Evolutionary conservation across 2,113 vertebrate genomes (phyloP), one percentile per base, ranked within the genome.

Genomic region (Lathamus discolor): DNA sequence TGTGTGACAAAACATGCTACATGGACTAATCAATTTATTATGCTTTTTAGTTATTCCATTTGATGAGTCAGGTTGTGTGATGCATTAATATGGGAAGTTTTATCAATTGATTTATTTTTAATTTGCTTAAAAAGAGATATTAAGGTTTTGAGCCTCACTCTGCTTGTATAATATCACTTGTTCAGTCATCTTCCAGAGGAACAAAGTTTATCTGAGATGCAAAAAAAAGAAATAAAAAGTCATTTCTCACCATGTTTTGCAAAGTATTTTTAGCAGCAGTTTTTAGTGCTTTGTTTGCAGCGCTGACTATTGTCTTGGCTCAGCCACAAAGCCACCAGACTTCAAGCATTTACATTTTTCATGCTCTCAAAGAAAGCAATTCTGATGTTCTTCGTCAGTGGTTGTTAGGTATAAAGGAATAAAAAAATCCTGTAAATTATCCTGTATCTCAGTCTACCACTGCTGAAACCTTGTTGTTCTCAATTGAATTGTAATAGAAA

Each of bases 251-350:
- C 6, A 46, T 77, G 10, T 83, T 86, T 88, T 84, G 19, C 35
- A 10, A 54, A 93, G 39, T 91, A 64, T 82, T 82, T 92, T 88
- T 86, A 92, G 61, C 39, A 72, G 29, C 57, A 57, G 7, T 20
- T 84, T 91, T 78, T 86, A 83, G 46, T 72, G 39, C 91, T 93
- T 92, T 81, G 37, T 70, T 83, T 89, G 69, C 48, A 84, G 49
- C 62, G 33, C 35, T 67, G 83, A 41, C 11, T 76, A 62, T 57
- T 83, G 52, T 59, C 52, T 95, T 95, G 48, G 69, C 86, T 91
- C 62, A 87, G 57, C 52, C 81, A 87, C 89, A 93, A 89, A 93
- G 77, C 66, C 76, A 91, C 23, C 64, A 91, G 55, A 51, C 68
- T 95, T 92, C 83, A 89, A 52, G 57, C 23, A 9, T 39, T 78